phyloP scores from a whole-genome alignment of 2,797 vertebrate species.

The Bucorvus abyssinicus region DNA sequence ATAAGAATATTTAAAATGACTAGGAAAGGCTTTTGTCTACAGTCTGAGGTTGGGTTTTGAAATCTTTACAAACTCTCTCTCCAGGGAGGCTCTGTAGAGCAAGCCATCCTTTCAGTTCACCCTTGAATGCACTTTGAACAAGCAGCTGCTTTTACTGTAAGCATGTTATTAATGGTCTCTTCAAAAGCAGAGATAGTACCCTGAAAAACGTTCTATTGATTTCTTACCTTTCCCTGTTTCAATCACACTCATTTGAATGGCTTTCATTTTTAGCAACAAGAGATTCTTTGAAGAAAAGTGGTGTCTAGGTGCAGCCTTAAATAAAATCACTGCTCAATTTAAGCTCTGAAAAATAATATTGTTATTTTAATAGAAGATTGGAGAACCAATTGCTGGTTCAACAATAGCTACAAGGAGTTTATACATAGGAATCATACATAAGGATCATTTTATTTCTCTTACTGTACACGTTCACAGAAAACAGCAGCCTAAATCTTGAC shows the following conservation, averaged over 20 bases:
- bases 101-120: conserved; percentile 71
- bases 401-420: conserved; percentile 73
- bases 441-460: conserved; percentile 68
- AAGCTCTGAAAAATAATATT: conserved; percentile 76
- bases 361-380: conserved; percentile 79
- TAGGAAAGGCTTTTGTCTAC: conserved; percentile 23
- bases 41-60: conserved; percentile 51
- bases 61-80: conserved; percentile 69
- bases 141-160: conserved; percentile 76
- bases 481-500: conserved; percentile 56
- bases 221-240: conserved; percentile 74
- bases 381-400: conserved; percentile 64
- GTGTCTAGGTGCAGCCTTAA: conserved; percentile 73
- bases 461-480: conserved; percentile 62
- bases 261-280: conserved; percentile 79
- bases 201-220: conserved; percentile 78
- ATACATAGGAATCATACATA: conserved; percentile 68
- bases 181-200: conserved; percentile 77
- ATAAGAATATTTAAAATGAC: conserved; percentile 42
- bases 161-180: conserved; percentile 78
- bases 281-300: conserved; percentile 72
- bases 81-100: conserved; percentile 46
- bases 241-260: conserved; percentile 77
- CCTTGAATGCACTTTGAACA: conserved; percentile 78
- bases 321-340: conserved; percentile 79